Evolutionary conservation across 2,888 invertebrate genomes (phyloP), one percentile per base, ranked within the genome.

Genomic region (Sepiola atlantica): DNA sequence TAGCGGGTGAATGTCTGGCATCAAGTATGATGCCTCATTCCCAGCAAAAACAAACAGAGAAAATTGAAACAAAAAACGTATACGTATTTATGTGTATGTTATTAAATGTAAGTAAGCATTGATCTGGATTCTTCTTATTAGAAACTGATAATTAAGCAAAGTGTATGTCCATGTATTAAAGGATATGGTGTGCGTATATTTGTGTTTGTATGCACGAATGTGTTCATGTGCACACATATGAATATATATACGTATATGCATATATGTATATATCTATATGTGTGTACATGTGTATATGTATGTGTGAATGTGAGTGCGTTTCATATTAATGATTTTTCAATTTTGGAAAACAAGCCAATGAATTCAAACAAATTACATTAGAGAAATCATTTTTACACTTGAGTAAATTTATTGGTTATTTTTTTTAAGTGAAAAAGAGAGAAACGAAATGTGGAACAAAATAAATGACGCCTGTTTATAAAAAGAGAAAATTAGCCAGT

Each of bases 391-490:
- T 77, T 77, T 77, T 77, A 77, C 77, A 77, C 77, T 77, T 77
- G 16, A 77, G n/a, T 77, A n/a, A n/a, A 77, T 77, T 77, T 77
- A 77, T 77, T 77, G 77, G 77, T 77, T 77, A n/a, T 77, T 77
- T 77, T 77, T n/a, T 77, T 77, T 32, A 77, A 77, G 24, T 24
- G 24, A 57, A 57, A 16, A 18, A 57, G 57, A 57, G 24, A 57
- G n/a, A 77, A 77, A 77, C 32, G n/a, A 77, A 45, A 45, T 45
- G 45, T 45, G 45, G n/a, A 77, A 77, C 77, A 77, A 77, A 77
- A 77, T 77, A 77, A 77, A 77, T n/a, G 77, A 77, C n/a, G n/a
- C n/a, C 77, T 77, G n/a, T 77, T 77, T n/a, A 77, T 77, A 77
- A 77, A 77, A 77, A 77, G 77, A 77, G 77, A 77, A 77, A 45